Percentiles rank a stretch among this genome's conserved stretches.
These are phyloP conservation scores for Harpagifer antarcticus DNA, from an alignment of 2,797 vertebrate genomes.

Conservation along the genomic window DNA sequence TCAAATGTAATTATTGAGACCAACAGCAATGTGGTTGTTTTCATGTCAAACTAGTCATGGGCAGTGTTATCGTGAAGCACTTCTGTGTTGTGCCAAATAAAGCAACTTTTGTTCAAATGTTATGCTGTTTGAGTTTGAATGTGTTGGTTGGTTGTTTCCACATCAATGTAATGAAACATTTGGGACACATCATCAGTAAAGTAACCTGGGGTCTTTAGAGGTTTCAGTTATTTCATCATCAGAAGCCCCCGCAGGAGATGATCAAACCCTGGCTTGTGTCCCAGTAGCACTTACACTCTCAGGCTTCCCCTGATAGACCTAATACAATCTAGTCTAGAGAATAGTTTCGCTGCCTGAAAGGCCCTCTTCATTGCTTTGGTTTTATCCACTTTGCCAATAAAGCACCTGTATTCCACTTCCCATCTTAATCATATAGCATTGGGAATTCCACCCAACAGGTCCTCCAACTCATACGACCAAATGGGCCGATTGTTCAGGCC, in stretches of 20 bases:
- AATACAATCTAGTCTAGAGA: neutral
- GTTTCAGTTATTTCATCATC: neutral
- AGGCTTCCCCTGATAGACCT: neutral
- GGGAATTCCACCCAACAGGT: neutral
- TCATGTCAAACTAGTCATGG: constrained; percentile 70
- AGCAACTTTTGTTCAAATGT: constrained; percentile 66
- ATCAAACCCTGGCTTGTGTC: neutral
- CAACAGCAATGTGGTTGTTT: constrained; percentile 58
- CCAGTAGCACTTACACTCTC: neutral
- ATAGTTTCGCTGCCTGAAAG: neutral
- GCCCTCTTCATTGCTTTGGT: neutral
- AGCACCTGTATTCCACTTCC: neutral
- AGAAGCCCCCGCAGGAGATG: neutral
- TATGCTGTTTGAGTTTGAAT: constrained; percentile 27
- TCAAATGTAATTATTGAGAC: constrained; percentile 39
- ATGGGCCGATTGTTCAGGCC: too few relatives aligned
- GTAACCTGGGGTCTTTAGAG: neutral
- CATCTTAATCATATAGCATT: neutral
- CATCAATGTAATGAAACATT: neutral
- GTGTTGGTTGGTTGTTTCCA: neutral
- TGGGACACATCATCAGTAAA: neutral
- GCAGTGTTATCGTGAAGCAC: constrained; percentile 83
- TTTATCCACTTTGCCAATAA: neutral
- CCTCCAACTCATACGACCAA: too few relatives aligned
- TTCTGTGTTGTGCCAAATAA: constrained; percentile 87